Base-by-base conservation (phyloP, 2,797 vertebrate species). In the Danionella dracula region DNA sequence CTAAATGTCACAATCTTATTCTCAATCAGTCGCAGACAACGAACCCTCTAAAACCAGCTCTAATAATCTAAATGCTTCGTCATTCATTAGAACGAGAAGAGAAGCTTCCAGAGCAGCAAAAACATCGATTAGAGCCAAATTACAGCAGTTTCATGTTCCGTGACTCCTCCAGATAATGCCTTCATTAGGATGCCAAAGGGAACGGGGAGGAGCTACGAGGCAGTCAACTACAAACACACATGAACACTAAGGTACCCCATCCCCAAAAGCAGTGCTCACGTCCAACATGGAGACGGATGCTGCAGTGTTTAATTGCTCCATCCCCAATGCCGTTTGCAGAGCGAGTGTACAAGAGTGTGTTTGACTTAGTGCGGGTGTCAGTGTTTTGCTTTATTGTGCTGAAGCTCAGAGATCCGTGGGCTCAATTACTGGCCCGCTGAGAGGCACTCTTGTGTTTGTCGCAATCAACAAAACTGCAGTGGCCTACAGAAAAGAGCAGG, bases 101-200 rank as follows among this genome's bases (percentile, higher is more conserved):
- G 46, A 59, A 21, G 45, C 50, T 67, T 38, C 12, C 29, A 15
- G 15, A 67, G 29, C 67, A 42, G 48, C 60, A 71, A 72, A 73
- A 35, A 58, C 51, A 44, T 65, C 68, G 73, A 73, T 78, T 70
- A 73, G 68, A 62, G 53, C 13, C 45, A 61, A 75, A 75, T 75
- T 66, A 75, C 70, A 71, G 68, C 55, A 31, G 67, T 68, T 72
- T 68, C 65, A 57, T 73, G 70, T 68, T 73, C 60, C 73, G 60
- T 73, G 68, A 73, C 71, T 61, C 66, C 70, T 78, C 37, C 42
- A 75, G 68, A 76, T 75, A 78, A 78, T 75, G 71, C 56, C 57
- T 75, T 78, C 76, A 75, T 77, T 77, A 70, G 56, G 50, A 51
- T 68, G 59, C 34, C 44, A 62, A 50, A 68, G 68, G 62, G 64